phyloP scores from a whole-genome alignment of 2,797 vertebrate genomes.

The Microctenopoma steveboyesi region DNA sequence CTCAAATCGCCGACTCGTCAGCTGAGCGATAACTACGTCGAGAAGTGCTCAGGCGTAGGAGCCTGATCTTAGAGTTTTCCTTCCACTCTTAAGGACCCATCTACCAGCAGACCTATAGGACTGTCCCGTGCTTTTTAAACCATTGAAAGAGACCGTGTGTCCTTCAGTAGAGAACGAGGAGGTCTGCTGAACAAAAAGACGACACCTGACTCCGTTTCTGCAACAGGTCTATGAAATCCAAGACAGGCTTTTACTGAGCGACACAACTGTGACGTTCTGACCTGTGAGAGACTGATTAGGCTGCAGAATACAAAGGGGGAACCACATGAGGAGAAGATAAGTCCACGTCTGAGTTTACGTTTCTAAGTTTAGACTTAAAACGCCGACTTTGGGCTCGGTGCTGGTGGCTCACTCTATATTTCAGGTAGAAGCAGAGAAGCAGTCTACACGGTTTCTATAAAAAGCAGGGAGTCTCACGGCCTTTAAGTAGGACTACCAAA shows the following conservation, averaged over 20 bases:
- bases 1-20: slow-evolving; percentile 26
- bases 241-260: background rate
- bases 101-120: background rate
- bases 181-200: background rate
- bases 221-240: background rate
- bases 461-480: slow-evolving; percentile 72
- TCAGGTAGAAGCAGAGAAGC: slow-evolving; percentile 30
- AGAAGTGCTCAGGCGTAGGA: slow-evolving; percentile 38
- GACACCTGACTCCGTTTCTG: background rate
- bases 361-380: slow-evolving; percentile 9
- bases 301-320: slow-evolving; percentile 35
- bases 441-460: slow-evolving; percentile 70
- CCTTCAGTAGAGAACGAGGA: background rate
- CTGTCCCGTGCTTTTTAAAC: slow-evolving; percentile 11
- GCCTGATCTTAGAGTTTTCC: slow-evolving; percentile 56
- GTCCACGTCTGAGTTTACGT: slow-evolving; percentile 17
- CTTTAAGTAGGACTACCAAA: slow-evolving; percentile 70
- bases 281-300: slow-evolving; percentile 17
- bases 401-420: too few relatives aligned
- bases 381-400: background rate
- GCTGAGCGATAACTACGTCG: slow-evolving; percentile 46
- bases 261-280: background rate
- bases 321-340: slow-evolving; percentile 29
- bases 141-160: slow-evolving; percentile 36
- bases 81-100: background rate